phyloP scores from a whole-genome alignment of 2,888 invertebrate species.

The Capitulum mitella region DNA sequence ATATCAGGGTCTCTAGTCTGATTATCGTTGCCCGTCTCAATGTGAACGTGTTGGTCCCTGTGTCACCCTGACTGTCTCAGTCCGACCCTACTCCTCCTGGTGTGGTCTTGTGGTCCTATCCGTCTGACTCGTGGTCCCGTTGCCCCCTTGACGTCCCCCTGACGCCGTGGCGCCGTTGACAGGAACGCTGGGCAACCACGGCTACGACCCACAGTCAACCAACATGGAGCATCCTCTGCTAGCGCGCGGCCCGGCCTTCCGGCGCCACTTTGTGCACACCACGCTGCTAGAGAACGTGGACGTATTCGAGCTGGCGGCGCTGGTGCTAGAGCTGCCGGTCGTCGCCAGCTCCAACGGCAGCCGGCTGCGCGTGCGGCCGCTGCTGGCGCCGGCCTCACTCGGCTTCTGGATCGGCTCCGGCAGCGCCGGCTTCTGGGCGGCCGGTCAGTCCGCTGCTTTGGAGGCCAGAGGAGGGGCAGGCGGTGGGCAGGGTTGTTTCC shows the following conservation, averaged over 20 bases:
- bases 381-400: background rate
- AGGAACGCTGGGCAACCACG: conserved; percentile 38
- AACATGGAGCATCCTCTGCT: conserved; percentile 47
- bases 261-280: conserved; percentile 37
- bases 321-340: conserved; percentile 42
- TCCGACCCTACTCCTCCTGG: too few species aligned
- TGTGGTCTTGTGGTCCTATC: too few species aligned
- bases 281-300: conserved; percentile 44
- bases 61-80: too few species aligned
- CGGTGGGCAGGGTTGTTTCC: background rate
- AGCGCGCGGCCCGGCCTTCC: conserved; percentile 45
- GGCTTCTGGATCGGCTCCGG: background rate
- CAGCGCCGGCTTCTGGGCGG: background rate
- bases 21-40: too few species aligned
- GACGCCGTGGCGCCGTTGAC: background rate
- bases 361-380: background rate
- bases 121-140: too few species aligned
- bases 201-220: conserved; percentile 42
- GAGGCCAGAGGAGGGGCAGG: background rate
- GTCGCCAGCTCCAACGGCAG: background rate
- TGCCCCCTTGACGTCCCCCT: too few species aligned
- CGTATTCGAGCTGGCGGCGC: conserved; percentile 45
- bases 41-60: too few species aligned
- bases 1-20: too few species aligned
- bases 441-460: too few species aligned